These are phyloP conservation scores for Alca torda DNA, from an alignment of 2,797 vertebrate genomes.

Conservation along the genomic window DNA sequence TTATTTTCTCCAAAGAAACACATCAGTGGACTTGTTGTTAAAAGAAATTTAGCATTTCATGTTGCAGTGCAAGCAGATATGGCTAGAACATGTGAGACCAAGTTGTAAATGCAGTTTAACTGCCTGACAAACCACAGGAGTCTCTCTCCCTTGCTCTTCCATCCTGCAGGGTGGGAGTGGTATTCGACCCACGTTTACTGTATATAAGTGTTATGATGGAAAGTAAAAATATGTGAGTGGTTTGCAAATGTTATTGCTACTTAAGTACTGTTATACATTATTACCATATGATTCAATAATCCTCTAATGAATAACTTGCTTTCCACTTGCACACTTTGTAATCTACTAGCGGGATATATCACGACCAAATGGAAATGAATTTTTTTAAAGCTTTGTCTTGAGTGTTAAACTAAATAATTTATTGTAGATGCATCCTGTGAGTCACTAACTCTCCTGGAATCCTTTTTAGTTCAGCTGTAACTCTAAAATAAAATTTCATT, in stretches of 20 bases:
- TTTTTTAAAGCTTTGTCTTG: background rate
- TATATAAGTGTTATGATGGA: background rate
- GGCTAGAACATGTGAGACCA: background rate
- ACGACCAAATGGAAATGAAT: background rate
- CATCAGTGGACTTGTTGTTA: accelerated
- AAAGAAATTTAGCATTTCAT: background rate
- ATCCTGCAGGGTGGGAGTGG: background rate
- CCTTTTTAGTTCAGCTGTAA: background rate
- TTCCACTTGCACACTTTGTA: background rate
- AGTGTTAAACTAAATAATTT: background rate
- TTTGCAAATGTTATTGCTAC: constrained; percentile 2
- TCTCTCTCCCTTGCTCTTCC: background rate
- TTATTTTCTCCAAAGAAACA: background rate
- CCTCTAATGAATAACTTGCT: background rate
- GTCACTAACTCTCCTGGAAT: background rate
- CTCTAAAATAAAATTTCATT: background rate
- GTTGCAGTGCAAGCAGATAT: background rate
- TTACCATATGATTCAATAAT: constrained; percentile 16
- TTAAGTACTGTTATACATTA: background rate
- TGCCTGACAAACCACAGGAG: background rate
- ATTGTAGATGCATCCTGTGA: background rate
- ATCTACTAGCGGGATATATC: background rate
- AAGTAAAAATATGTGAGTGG: background rate
- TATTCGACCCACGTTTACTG: background rate
- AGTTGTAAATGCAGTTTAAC: background rate